These are phyloP conservation scores for Nycticorax nycticorax DNA, from an alignment of 2,113 vertebrate species.

Conservation along the genomic window DNA sequence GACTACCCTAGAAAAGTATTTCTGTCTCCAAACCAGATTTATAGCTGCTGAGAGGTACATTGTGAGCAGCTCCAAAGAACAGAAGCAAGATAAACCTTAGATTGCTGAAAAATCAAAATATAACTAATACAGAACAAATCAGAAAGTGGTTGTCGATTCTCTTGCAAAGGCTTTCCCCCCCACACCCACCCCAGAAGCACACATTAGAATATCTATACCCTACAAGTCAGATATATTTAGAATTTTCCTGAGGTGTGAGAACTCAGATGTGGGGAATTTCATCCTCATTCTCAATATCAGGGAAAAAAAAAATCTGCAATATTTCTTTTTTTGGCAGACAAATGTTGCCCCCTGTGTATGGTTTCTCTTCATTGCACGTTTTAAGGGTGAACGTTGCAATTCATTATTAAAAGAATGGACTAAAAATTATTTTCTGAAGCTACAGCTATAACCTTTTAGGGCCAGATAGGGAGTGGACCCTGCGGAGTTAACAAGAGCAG, in stretches of 20 bases:
- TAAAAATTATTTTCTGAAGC: background rate
- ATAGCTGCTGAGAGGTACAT: background rate
- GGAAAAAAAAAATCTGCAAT: background rate
- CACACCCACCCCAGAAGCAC: background rate
- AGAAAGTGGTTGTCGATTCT: background rate
- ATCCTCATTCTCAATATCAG: background rate
- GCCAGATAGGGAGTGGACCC: background rate
- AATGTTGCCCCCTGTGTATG: background rate
- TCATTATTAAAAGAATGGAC: background rate
- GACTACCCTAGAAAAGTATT: background rate
- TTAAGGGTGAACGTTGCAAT: background rate
- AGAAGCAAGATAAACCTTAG: background rate
- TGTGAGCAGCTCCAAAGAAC: background rate
- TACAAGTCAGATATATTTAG: background rate
- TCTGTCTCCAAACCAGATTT: background rate
- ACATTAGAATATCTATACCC: background rate
- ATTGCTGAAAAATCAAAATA: background rate
- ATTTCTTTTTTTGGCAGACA: background rate
- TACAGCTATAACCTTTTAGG: background rate
- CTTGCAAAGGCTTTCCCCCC: background rate
- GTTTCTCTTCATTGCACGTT: background rate
- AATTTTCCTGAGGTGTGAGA: background rate
- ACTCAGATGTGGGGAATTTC: background rate
- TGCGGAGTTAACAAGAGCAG: background rate
- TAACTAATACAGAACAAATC: background rate